Evolutionary conservation across 2,888 invertebrate genomes (phyloP).

Genomic region (Cephus pulcher): DNA sequence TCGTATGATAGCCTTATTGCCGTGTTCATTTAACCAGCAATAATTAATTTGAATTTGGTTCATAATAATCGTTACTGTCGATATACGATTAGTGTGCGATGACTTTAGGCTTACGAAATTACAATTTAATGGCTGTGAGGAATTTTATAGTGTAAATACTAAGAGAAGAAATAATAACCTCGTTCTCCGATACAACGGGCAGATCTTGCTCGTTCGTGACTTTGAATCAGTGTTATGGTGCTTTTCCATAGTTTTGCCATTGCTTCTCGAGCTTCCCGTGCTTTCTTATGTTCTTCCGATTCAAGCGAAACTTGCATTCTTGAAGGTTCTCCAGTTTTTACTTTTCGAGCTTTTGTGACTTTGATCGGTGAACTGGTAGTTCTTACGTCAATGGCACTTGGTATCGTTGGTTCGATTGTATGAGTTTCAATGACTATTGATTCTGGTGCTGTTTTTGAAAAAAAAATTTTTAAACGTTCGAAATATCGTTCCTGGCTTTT

Average conservation of each 20-base stretch:
- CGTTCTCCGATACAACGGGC: conserved; percentile 34
- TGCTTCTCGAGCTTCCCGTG: conserved; percentile 26
- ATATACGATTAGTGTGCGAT: too few relatives aligned
- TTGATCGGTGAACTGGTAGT: background rate
- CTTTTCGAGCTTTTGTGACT: background rate
- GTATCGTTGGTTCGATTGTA: background rate
- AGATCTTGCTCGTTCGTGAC: conserved; percentile 51
- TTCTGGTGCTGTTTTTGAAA: background rate
- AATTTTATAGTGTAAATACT: background rate
- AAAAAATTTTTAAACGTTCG: too few relatives aligned
- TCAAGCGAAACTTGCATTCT: conserved; percentile 12
- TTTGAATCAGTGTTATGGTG: conserved; percentile 46
- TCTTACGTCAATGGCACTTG: background rate
- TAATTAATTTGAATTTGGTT: background rate
- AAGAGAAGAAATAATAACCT: conserved; percentile 25
- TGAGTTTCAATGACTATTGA: background rate
- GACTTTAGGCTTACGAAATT: background rate
- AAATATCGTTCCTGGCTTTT: background rate
- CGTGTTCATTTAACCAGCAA: background rate
- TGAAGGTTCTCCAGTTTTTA: conserved; percentile 5
- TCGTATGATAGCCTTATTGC: background rate
- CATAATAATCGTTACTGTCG: background rate
- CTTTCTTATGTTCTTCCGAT: conserved; percentile 30
- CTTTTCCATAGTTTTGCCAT: conserved; percentile 22
- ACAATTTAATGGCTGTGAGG: background rate